Base-by-base conservation (phyloP, 2,113 vertebrate species). In the Microtus richardsoni region DNA sequence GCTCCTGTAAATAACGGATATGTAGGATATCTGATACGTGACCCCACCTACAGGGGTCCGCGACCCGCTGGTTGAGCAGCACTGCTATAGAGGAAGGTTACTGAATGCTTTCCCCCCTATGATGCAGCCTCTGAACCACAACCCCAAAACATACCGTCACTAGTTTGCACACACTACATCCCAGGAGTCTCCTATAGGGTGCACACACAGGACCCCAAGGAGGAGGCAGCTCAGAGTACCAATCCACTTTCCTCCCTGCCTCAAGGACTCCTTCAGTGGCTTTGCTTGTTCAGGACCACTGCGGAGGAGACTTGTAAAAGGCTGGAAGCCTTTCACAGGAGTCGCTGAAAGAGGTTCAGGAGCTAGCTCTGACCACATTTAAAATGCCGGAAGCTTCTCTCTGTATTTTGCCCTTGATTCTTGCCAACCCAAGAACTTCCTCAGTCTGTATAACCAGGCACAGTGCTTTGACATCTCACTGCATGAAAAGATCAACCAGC, bases 121-220 rank as follows among this genome's bases (percentile, higher is more conserved):
- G 62, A 21, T 21, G 7, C 8, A 0, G 16, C 6, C 4, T 30
- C 12, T 26, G 28, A 16, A 36, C 13, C 24, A 7, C 7, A 22
- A 39, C 60, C 36, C 0, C 49, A 17, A 47, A 39, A 58, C 75
- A 52, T 0, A 1, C 0, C 1, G 2, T 36, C 5, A 0, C 49
- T 1, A 1, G 13, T 4, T 30, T 73, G 1, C 21, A 10, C 6
- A 16, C 21, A 21, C 21, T 30, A 5, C 1, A 7, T 26, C 39
- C 13, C 9, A 7, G 41, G 9, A 44, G 60, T 54, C 73, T 13
- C 28, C 17, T 1, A 30, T 7, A 5, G 30, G 30, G 28, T 2
- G 1, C 10, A 14, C n/a, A 44, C 2, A 7, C 6, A 8, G 44
- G 17, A 28, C 39, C 39, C 71, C 10, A 7, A 22, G 47, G 28